Evolutionary conservation across 2,888 invertebrate genomes (phyloP), one percentile per base, ranked within the genome.

Genomic region (Callyntrura sp.): DNA sequence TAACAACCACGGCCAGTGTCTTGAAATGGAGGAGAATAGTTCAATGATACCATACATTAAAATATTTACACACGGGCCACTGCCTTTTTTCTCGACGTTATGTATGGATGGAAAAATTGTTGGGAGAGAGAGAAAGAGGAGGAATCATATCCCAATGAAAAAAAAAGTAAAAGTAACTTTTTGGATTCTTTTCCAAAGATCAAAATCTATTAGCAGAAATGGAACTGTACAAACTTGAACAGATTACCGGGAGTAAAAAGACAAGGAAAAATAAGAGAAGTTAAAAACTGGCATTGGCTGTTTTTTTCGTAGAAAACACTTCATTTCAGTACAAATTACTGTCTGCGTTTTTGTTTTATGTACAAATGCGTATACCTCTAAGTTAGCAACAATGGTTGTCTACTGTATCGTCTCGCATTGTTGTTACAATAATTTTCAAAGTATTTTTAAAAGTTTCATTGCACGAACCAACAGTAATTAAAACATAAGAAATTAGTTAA

Each of bases 51-150:
- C 9, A 79, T 60, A 51, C 25, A 60, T 79, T 60, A 60, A 60
- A 60, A 60, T 57, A 57, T 35, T 60, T 79, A 79, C 45, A 57
- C 76, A 60, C 60, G 60, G 57, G 35, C 79, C 79, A 60, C 43
- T 79, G 60, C 35, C 79, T 60, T 79, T 60, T 57, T 28, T 35
- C 17, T 17, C 23, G 51, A 79, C 35, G n/a, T n/a, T n/a, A n/a
- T 57, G 28, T 57, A n/a, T n/a, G 43, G n/a, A 25, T 2, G 25
- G 25, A 28, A 76, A 76, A 48, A 43, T 76, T n/a, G 11, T 70
- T 25, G 51, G n/a, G n/a, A n/a, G n/a, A n/a, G n/a, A 0, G 23
- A 76, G 25, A 23, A 4, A 4, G 20, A 70, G 43, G 6, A 11
- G 20, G 35, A 60, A 20, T 57, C 14, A 20, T n/a, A 79, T 17